A percentile compares a stretch with the other conserved stretches of the same genome.
Evolutionary conservation across 92 coral and sea anemone species (phyloP).

Genomic region (Montipora capitata): DNA sequence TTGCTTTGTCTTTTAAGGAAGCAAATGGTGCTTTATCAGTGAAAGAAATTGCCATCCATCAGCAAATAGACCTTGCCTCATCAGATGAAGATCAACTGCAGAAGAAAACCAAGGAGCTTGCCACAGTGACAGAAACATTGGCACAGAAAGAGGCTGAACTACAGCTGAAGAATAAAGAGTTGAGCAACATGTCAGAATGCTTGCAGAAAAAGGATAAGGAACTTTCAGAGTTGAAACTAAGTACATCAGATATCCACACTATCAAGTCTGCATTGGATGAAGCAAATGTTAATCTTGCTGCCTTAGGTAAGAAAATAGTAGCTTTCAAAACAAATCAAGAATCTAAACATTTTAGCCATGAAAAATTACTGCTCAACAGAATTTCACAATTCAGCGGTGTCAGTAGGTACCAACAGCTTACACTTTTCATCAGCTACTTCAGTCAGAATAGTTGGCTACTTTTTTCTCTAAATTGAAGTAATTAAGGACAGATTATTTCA

Average conservation of each 20-base stretch:
- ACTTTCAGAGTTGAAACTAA: slow-evolving; percentile 50
- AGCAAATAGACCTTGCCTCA: neutral
- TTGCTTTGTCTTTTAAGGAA: slow-evolving; percentile 5
- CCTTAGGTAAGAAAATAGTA: slow-evolving; percentile 66
- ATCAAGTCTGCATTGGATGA: slow-evolving; percentile 73
- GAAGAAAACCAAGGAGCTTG: slow-evolving; percentile 49
- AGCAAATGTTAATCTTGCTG: slow-evolving; percentile 67
- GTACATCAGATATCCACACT: slow-evolving; percentile 59
- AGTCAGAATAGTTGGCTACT: too few relatives aligned
- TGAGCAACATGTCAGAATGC: slow-evolving; percentile 50
- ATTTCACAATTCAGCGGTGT: too few relatives aligned
- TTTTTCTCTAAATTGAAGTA: too few relatives aligned
- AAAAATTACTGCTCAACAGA: too few relatives aligned
- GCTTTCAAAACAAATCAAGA: too few relatives aligned
- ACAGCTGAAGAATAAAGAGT: slow-evolving; percentile 75
- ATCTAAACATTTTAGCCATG: too few relatives aligned
- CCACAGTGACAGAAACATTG: neutral
- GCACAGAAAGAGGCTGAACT: slow-evolving; percentile 61
- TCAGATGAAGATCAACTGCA: slow-evolving; percentile 16
- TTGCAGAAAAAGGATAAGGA: slow-evolving; percentile 77
- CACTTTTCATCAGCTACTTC: too few relatives aligned
- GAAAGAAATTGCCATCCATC: slow-evolving; percentile 37
- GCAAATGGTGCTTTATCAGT: neutral
- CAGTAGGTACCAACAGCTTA: too few relatives aligned
- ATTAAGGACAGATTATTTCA: too few relatives aligned